These are phyloP conservation scores for Leptura quadrifasciata DNA, from an alignment of 2,888 invertebrate genomes.

Conservation along the genomic window DNA sequence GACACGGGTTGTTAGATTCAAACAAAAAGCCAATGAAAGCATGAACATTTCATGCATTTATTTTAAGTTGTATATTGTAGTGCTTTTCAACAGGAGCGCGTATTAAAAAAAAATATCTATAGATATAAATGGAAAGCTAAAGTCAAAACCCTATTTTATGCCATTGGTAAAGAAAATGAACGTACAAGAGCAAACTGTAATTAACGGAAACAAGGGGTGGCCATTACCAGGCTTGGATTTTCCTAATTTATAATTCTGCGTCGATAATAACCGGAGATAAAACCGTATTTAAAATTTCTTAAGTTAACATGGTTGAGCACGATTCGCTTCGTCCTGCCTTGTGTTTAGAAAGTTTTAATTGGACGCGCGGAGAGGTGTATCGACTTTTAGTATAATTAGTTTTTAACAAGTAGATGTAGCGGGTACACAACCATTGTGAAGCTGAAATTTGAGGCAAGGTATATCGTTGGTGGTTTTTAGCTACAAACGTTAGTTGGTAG, in stretches of 20 bases:
- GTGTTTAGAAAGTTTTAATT: constrained; percentile 7
- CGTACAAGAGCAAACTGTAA: not conserved
- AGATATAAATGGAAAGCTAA: not conserved
- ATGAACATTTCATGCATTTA: no score
- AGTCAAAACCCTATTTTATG: not conserved
- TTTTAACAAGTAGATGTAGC: constrained; percentile 1
- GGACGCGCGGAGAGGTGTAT: not conserved
- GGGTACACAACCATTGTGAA: not conserved
- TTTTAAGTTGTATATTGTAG: no score
- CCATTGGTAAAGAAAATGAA: not conserved
- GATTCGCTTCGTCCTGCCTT: not conserved
- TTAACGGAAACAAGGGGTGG: not conserved
- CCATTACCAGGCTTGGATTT: not conserved
- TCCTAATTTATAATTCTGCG: not conserved
- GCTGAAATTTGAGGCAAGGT: not conserved
- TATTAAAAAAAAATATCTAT: no score
- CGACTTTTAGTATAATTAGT: not conserved
- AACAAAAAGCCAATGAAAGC: no score
- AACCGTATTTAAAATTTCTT: not conserved
- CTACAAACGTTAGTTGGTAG: not conserved
- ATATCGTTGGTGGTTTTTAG: not conserved
- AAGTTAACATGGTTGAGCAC: not conserved
- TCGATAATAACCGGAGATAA: not conserved
- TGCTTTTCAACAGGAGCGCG: no score
- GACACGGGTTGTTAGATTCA: no score